Evolutionary conservation across 2,888 invertebrate genomes (phyloP).

Genomic region (Eupithecia insigniata): DNA sequence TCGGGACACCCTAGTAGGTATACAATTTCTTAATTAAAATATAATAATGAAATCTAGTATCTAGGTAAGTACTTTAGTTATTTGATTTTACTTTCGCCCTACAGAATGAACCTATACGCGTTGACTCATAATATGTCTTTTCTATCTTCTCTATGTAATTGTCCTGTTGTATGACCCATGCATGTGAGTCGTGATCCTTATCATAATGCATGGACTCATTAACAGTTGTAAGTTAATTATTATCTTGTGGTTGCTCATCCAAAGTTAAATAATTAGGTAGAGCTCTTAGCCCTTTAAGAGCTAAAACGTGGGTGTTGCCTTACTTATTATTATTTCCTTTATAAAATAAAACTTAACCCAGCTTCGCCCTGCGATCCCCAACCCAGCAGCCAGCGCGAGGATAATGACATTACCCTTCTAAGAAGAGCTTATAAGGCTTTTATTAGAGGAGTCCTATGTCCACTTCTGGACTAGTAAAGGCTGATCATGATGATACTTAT

Average conservation of each 20-base stretch:
- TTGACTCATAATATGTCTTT: background rate
- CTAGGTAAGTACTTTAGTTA: background rate
- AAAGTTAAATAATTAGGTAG: background rate
- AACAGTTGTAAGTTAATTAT: slow-evolving; percentile 14
- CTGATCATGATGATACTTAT: no score
- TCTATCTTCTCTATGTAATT: background rate
- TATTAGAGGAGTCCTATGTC: no score
- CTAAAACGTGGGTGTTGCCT: background rate
- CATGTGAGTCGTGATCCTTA: slow-evolving; percentile 23
- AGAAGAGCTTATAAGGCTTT: no score
- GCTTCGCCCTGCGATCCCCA: no score
- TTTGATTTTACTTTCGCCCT: background rate
- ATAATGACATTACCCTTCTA: no score
- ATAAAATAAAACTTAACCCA: no score
- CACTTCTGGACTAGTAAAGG: no score
- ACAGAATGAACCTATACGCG: background rate
- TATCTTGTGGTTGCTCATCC: slow-evolving; percentile 14
- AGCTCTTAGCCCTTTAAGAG: background rate
- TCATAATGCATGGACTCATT: slow-evolving; percentile 34
- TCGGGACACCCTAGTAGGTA: no score
- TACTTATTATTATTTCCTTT: background rate
- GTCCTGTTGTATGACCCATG: slow-evolving; percentile 18
- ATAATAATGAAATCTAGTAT: no score
- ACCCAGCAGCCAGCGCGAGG: no score
- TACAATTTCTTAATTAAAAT: no score